Evolutionary conservation across 2,888 invertebrate genomes (phyloP).

Genomic region (Mylabris sibirica): DNA sequence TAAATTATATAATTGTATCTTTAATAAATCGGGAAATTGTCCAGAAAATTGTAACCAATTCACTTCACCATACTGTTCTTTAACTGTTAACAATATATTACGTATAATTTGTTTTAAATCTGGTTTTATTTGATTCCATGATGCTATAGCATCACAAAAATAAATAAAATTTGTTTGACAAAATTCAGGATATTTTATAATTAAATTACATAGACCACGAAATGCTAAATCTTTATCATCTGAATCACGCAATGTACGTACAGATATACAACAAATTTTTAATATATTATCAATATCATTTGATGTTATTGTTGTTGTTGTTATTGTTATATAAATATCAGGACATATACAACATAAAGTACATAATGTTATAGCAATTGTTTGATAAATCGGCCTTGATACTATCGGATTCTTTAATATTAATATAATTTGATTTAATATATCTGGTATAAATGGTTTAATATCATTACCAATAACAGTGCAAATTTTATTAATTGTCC

Average conservation of each 20-base stretch:
- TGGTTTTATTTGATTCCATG: constrained; percentile 84
- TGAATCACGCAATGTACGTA: constrained; percentile 97
- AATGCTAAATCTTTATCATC: constrained; percentile 99
- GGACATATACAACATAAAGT: constrained; percentile 99
- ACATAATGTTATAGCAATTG: constrained; percentile 99
- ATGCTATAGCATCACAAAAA: constrained; percentile 99
- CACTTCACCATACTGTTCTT: constrained; percentile 94
- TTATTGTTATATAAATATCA: constrained; percentile 68
- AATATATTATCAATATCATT: constrained; percentile 98
- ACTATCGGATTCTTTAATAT: constrained; percentile 95
- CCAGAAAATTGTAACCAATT: constrained; percentile 96
- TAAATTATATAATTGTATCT: constrained; percentile 85
- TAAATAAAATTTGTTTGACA: constrained; percentile 97
- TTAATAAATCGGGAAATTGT: constrained; percentile 93
- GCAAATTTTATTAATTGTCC: constrained; percentile 99
- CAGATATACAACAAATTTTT: constrained; percentile 96
- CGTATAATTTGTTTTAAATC: constrained; percentile 95
- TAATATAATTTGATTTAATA: constrained; percentile 86
- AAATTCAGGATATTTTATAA: constrained; percentile 93
- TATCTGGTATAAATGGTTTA: constrained; percentile 86
- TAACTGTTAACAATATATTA: constrained; percentile 94
- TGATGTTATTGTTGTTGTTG: constrained; percentile 8
- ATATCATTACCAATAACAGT: constrained; percentile 94
- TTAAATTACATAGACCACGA: constrained; percentile 98
- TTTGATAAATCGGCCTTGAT: constrained; percentile 97